Percentiles rank a stretch among this genome's conserved stretches.
These are phyloP conservation scores for Coelopa frigida DNA, from an alignment of 1,140 invertebrate genomes.

Conservation along the genomic window DNA sequence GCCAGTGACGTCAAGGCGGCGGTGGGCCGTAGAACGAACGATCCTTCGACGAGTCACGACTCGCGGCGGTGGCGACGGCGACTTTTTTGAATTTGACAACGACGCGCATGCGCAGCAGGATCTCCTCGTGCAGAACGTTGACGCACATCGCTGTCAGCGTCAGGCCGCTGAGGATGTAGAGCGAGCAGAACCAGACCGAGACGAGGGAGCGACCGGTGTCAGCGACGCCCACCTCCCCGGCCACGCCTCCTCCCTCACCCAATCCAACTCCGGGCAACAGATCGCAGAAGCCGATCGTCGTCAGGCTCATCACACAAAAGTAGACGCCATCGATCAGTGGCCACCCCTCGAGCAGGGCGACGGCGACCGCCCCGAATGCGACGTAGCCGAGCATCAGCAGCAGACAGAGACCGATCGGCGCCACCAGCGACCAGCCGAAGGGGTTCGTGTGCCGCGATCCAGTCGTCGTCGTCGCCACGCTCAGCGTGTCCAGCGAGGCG, in stretches of 20 bases:
- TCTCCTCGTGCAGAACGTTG: neutral
- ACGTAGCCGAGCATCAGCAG: neutral
- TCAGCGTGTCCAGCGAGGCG: constrained; percentile 4
- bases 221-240: neutral
- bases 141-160: neutral
- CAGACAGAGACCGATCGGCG: neutral
- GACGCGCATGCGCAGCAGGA: neutral
- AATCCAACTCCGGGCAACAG: neutral
- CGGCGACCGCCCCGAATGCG: neutral
- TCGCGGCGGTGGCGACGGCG: no score
- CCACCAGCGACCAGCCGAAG: neutral
- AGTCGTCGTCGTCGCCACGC: no score
- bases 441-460: no score
- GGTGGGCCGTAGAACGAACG: neutral
- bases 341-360: neutral
- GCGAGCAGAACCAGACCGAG: neutral
- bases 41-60: neutral
- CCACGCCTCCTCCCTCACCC: no score
- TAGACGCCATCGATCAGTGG: neutral
- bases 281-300: neutral
- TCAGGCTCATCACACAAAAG: neutral
- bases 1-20: no score
- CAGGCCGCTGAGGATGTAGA: neutral
- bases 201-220: neutral
- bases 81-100: neutral